Conservation (phyloP, 2,113 vertebrate species). For the Ibidorhyncha struthersii region DNA sequence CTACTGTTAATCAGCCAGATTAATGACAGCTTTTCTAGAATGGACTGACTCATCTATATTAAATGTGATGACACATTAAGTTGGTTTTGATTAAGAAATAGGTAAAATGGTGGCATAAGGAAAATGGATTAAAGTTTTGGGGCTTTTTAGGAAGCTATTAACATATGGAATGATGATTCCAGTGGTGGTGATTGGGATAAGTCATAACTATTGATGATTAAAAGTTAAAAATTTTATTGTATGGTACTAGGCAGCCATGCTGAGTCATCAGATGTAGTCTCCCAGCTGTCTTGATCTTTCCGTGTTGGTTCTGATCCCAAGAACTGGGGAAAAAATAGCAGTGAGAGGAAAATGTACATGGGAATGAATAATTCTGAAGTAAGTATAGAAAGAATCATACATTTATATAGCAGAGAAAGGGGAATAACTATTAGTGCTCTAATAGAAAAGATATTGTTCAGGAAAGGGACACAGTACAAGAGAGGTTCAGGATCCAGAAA, state of each 20-base stretch:
- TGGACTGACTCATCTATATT: not conserved
- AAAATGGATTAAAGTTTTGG: not conserved
- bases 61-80: not conserved
- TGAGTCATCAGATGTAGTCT: not conserved
- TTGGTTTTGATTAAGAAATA: not conserved
- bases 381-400: not conserved
- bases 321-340: not conserved
- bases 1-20: not conserved
- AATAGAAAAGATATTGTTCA: not conserved
- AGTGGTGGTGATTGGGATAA: not conserved
- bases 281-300: not conserved
- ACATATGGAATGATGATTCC: not conserved
- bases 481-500: not conserved
- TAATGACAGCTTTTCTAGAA: not conserved
- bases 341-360: not conserved
- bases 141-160: not conserved
- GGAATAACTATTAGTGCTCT: not conserved
- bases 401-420: not conserved
- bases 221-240: not conserved
- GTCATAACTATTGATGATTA: not conserved
- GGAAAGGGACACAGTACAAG: not conserved
- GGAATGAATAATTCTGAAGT: not conserved
- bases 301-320: not conserved
- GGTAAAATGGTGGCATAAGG: not conserved
- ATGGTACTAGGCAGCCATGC: not conserved